phyloP scores from a whole-genome alignment of 1,140 invertebrate genomes.

The Leptinotarsa texana region DNA sequence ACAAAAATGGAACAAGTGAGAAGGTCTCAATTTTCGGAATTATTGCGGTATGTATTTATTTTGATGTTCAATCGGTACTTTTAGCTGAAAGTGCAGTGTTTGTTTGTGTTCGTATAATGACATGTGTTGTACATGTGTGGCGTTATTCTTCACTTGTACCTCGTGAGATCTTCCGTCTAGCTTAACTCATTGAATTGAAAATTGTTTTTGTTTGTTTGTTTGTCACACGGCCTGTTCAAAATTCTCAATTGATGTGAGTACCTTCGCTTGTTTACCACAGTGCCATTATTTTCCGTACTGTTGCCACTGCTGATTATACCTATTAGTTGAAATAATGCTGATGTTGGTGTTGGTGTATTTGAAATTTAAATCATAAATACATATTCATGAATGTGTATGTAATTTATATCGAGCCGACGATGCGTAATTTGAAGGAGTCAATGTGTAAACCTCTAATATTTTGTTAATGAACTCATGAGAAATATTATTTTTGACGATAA shows the following conservation, averaged over 20 bases:
- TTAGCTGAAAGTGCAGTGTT: constrained; percentile 29
- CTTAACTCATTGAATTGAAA: not conserved
- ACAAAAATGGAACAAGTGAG: constrained; percentile 37
- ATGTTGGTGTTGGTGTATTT: not conserved
- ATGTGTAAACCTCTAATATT: no score
- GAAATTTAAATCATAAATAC: not conserved
- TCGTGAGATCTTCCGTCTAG: constrained; percentile 4
- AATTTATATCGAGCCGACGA: no score
- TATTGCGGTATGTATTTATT: constrained; percentile 43
- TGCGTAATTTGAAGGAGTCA: no score
- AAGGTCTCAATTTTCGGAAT: constrained; percentile 45
- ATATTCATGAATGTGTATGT: not conserved
- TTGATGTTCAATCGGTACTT: constrained; percentile 26
- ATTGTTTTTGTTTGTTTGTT: constrained; percentile 1
- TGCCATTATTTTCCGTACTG: not conserved
- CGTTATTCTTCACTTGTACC: constrained; percentile 2
- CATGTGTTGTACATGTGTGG: constrained; percentile 39
- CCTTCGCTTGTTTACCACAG: not conserved
- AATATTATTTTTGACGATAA: no score
- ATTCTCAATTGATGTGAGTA: not conserved
- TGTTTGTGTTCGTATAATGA: constrained; percentile 21
- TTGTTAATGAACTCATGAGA: no score
- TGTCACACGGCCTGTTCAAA: not conserved
- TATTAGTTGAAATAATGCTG: not conserved
- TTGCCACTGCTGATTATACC: not conserved